Percentiles rank a stretch among this genome's conserved stretches.
These are phyloP conservation scores for Aphidius colemani DNA, from an alignment of 2,888 invertebrate species.

Conservation along the genomic window DNA sequence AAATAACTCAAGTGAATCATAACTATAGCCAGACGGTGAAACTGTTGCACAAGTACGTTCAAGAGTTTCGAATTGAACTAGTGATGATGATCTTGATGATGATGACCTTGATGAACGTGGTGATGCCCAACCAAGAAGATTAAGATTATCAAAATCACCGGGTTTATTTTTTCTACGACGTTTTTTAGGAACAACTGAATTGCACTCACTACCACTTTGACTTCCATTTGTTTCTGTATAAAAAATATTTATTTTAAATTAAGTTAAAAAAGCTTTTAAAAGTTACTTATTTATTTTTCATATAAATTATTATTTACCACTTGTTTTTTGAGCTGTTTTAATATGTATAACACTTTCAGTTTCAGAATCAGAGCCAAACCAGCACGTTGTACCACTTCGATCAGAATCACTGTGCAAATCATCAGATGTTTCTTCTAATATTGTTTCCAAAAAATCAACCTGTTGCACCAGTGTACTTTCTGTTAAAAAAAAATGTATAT, in stretches of 20 bases:
- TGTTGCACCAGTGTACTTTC: slow-evolving; percentile 61
- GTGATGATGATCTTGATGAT: slow-evolving; percentile 76
- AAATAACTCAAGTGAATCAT: slow-evolving; percentile 62
- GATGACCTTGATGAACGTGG: slow-evolving; percentile 43
- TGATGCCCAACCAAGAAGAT: slow-evolving; percentile 60
- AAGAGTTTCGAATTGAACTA: slow-evolving; percentile 83
- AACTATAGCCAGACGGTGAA: slow-evolving; percentile 62
- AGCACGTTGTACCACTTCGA: slow-evolving; percentile 63
- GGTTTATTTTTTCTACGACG: slow-evolving; percentile 52
- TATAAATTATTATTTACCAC: slow-evolving; percentile 42
- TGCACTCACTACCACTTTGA: slow-evolving; percentile 59
- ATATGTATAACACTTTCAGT: slow-evolving; percentile 77
- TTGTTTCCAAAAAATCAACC: slow-evolving; percentile 79
- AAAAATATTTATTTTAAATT: neutral
- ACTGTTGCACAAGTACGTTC: slow-evolving; percentile 70
- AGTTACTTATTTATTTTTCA: neutral
- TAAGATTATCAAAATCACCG: slow-evolving; percentile 47
- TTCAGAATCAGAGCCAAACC: slow-evolving; percentile 75
- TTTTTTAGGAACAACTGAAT: slow-evolving; percentile 61
- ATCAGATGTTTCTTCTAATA: slow-evolving; percentile 87
- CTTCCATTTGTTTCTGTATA: neutral
- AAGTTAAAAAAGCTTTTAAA: neutral
- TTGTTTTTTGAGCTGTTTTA: slow-evolving; percentile 46
- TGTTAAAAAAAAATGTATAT: slow-evolving; percentile 23
- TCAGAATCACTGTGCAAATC: slow-evolving; percentile 78